These are phyloP conservation scores for Pristionchus pacificus DNA, from an alignment of 1,140 invertebrate species.

Conservation along the genomic window DNA sequence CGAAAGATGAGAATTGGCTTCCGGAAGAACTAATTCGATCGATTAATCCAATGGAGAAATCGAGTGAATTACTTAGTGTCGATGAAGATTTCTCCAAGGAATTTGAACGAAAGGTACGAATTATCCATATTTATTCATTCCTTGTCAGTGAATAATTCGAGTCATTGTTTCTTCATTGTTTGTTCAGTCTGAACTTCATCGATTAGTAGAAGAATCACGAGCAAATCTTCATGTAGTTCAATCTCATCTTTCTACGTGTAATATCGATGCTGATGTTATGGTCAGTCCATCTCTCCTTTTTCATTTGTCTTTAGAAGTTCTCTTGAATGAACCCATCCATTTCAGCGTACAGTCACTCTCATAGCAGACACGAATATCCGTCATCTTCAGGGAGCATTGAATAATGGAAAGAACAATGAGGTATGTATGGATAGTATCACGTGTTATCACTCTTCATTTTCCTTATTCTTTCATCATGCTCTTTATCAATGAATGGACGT, in stretches of 20 bases:
- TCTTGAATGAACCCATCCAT: no score
- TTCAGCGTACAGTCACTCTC: slow-evolving; percentile 17
- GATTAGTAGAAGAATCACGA: slow-evolving; percentile 19
- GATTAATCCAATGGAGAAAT: not conserved
- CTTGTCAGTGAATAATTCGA: not conserved
- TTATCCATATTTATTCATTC: not conserved
- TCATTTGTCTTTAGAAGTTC: not conserved
- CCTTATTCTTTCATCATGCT: not conserved
- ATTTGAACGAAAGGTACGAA: slow-evolving; percentile 12
- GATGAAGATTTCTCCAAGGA: slow-evolving; percentile 28
- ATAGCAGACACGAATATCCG: slow-evolving; percentile 28
- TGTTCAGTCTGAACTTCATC: not conserved
- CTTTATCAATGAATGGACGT: no score
- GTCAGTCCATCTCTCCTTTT: not conserved
- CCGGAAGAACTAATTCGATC: not conserved
- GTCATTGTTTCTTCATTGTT: not conserved
- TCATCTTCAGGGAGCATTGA: slow-evolving; percentile 21
- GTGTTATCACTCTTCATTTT: not conserved
- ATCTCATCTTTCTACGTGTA: slow-evolving; percentile 8
- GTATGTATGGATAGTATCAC: no score
- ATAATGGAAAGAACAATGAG: no score
- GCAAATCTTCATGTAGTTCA: slow-evolving; percentile 25
- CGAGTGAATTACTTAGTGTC: not conserved
- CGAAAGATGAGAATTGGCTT: not conserved
- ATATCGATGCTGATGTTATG: slow-evolving; percentile 15